Conservation (phyloP, 2,113 vertebrate species). For the Scomber colias region DNA sequence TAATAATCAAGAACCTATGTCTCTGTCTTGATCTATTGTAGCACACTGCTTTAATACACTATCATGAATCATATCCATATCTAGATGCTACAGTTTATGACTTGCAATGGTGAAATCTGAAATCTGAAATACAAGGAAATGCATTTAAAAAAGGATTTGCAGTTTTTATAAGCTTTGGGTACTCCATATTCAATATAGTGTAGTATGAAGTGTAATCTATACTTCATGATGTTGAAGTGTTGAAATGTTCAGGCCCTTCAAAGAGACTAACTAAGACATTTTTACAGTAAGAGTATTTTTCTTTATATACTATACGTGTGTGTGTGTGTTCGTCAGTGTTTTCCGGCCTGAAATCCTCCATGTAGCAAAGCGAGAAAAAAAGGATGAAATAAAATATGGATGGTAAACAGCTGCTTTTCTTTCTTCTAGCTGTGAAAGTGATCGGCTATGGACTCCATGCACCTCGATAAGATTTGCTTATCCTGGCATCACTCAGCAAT, state of each 20-base stretch:
- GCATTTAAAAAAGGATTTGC: not conserved
- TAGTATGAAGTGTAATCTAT: not conserved
- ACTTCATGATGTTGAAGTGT: not conserved
- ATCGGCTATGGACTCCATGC: constrained; percentile 53
- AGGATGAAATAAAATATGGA: constrained; percentile 40
- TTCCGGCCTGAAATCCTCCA: constrained; percentile 36
- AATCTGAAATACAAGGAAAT: not conserved
- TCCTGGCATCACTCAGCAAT: constrained; percentile 50
- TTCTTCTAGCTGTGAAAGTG: constrained; percentile 58
- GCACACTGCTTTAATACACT: too few relatives aligned
- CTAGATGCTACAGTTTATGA: not conserved
- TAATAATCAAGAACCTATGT: not conserved
- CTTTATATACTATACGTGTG: not conserved
- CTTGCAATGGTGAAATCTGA: not conserved
- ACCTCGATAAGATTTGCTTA: constrained; percentile 64
- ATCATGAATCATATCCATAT: not conserved
- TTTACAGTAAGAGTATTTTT: constrained; percentile 17
- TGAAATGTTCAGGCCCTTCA: constrained; percentile 16
- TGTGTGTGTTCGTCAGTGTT: constrained; percentile 7
- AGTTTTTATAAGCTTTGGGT: constrained; percentile 4
- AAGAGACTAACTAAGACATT: constrained; percentile 14
- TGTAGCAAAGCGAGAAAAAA: constrained; percentile 38
- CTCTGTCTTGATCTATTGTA: too few relatives aligned
- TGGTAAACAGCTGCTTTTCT: constrained; percentile 59
- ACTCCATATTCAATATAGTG: not conserved